Percentiles rank a stretch among this genome's conserved stretches.
phyloP scores from a whole-genome alignment of 1,140 invertebrate species.

The Mycetomoellerius zeteki region DNA sequence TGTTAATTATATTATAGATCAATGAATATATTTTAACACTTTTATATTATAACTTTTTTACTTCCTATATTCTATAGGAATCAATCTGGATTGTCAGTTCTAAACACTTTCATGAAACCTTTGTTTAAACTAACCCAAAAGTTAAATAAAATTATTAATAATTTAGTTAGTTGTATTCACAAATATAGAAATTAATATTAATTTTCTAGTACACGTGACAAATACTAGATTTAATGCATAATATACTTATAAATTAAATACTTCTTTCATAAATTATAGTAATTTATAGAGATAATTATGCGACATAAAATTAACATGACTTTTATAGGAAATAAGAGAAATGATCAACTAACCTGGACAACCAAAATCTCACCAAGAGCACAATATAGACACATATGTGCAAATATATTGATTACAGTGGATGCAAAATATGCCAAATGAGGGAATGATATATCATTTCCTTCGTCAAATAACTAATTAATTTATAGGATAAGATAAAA shows the following conservation, averaged over 20 bases:
- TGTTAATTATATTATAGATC: not conserved
- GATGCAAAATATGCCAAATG: not conserved
- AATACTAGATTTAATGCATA: not conserved
- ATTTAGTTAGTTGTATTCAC: not conserved
- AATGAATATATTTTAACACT: not conserved
- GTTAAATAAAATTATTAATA: not conserved
- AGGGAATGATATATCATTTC: not conserved
- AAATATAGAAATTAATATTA: not conserved
- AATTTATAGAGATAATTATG: not conserved
- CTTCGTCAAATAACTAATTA: conserved; percentile 15
- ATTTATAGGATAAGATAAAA: conserved; percentile 12
- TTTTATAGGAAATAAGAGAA: not conserved
- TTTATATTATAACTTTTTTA: not conserved
- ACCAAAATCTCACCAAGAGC: conserved; percentile 33
- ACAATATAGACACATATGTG: conserved; percentile 47
- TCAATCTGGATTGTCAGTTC: not conserved
- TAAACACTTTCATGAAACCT: not conserved
- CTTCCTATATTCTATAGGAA: not conserved
- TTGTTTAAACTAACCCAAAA: not conserved
- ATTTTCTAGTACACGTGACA: not conserved
- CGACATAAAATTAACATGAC: not conserved
- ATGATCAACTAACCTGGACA: conserved; percentile 23
- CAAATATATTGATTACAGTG: conserved; percentile 16
- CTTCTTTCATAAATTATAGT: not conserved
- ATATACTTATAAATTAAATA: conserved; percentile 11